phyloP scores from a whole-genome alignment of 2,888 invertebrate genomes.

The Marasmarcha lunaedactyla region DNA sequence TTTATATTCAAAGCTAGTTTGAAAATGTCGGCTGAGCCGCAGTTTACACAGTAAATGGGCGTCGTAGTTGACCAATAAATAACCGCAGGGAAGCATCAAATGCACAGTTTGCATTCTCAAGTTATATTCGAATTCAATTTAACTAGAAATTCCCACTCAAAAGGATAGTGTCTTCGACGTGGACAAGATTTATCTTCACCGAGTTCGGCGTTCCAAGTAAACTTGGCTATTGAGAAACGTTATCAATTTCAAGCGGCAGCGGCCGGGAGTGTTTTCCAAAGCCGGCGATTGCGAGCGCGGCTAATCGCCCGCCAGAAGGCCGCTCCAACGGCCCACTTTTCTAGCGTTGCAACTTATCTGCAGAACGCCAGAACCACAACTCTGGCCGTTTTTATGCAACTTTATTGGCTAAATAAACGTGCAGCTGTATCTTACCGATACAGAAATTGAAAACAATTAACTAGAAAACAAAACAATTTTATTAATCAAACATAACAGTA shows the following conservation, averaged over 20 bases:
- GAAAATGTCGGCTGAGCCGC: too few species aligned
- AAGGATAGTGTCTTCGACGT: slow-evolving; percentile 10
- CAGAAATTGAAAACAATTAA: neutral
- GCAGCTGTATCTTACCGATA: slow-evolving; percentile 16
- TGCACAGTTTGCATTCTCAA: neutral
- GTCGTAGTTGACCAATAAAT: neutral
- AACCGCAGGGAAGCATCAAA: neutral
- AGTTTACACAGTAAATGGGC: too few species aligned
- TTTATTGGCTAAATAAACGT: slow-evolving; percentile 61
- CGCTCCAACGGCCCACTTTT: slow-evolving; percentile 62
- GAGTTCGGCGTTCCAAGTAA: slow-evolving; percentile 12
- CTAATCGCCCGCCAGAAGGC: slow-evolving; percentile 55
- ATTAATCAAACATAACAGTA: slow-evolving; percentile 37
- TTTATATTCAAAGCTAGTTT: too few species aligned
- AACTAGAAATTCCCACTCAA: neutral
- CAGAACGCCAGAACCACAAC: slow-evolving; percentile 54
- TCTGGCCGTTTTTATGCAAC: slow-evolving; percentile 61
- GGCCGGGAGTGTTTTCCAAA: slow-evolving; percentile 50
- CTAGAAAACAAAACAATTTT: slow-evolving; percentile 20
- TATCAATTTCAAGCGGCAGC: slow-evolving; percentile 44
- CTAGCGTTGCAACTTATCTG: slow-evolving; percentile 59
- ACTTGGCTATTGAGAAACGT: slow-evolving; percentile 36
- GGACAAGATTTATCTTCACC: slow-evolving; percentile 13
- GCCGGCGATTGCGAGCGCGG: slow-evolving; percentile 53
- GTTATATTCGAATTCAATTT: neutral